These are phyloP conservation scores for Cyphomyrus discorhynchus DNA, from an alignment of 2,113 vertebrate genomes.

Conservation along the genomic window DNA sequence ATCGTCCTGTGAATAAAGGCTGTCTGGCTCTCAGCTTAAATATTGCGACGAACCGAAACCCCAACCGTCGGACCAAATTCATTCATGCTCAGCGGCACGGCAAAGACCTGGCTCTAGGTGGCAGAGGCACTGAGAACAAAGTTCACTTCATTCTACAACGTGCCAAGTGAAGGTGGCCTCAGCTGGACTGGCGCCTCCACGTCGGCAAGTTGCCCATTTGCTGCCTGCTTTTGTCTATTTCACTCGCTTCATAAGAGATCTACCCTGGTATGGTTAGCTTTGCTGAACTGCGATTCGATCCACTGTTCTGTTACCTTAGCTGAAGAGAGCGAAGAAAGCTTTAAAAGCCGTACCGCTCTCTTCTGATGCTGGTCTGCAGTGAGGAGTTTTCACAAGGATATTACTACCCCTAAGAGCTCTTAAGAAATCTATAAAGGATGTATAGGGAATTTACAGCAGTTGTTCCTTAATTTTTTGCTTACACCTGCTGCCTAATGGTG, in stretches of 20 bases:
- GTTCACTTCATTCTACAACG: conserved; percentile 64
- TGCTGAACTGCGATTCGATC: background rate
- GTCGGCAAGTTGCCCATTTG: conserved; percentile 70
- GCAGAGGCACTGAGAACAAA: conserved; percentile 61
- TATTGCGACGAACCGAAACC: conserved; percentile 76
- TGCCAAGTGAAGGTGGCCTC: conserved; percentile 56
- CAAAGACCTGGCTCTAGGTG: conserved; percentile 69
- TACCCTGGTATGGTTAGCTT: conserved; percentile 5
- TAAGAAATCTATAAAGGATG: background rate
- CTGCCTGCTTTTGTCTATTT: conserved; percentile 20
- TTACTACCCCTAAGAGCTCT: background rate
- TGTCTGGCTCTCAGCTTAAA: conserved; percentile 80
- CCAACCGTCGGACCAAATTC: conserved; percentile 75
- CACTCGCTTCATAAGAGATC: background rate
- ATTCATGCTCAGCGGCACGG: conserved; percentile 80
- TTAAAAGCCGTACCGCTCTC: background rate
- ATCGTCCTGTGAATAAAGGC: conserved; percentile 72
- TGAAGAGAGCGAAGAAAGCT: background rate
- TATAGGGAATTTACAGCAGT: background rate
- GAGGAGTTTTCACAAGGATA: background rate
- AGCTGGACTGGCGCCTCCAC: conserved; percentile 59
- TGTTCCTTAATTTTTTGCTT: background rate
- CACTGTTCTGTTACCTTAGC: background rate
- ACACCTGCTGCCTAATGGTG: background rate
- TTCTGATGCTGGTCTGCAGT: background rate